Base-by-base conservation (phyloP, 2,113 vertebrate genomes). In the Chaenocephalus aceratus region DNA sequence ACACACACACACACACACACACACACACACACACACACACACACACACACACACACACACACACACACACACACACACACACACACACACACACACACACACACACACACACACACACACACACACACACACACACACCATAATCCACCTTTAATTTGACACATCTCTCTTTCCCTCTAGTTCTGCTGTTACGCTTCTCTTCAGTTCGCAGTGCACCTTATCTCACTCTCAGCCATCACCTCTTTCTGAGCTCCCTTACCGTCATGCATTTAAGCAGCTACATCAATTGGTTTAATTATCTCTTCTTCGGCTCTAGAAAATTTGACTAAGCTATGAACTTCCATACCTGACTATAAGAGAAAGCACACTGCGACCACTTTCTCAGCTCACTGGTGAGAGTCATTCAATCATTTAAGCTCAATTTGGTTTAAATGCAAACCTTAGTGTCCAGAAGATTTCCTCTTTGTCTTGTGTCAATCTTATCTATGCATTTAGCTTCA, bases 251-350 rank as follows among this genome's bases (percentile, higher is more conserved):
- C 65, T 9, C 34, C 30, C 68, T 62, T 54, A 63, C 48, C 72
- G 72, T 77, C 79, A 73, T 65, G 54, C 71, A 75, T 82, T 78
- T 74, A 84, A 79, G 85, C 72, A 79, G 72, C 75, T 88, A 73
- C 80, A 48, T 78, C 77, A 72, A 85, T 88, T 89, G 83, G 80
- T 90, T 89, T 86, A 82, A 89, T 80, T 79, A 87, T 79, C 85
- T 89, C 74, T 78, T 65, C 48, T 79, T 72, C 68, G 66, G 84
- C 69, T 87, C 78, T 49, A 30, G 65, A 63, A 87, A 79, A 70
- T 82, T 87, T 69, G 77, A 77, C 67, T 75, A 54, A 84, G 72
- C 75, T 61, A 54, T 34, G 64, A 68, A 80, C 77, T 67, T 75
- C 58, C 53, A 54, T 72, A 75, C 77, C 75, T 60, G 64, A 83